These are phyloP conservation scores for Gasterosteus aculeatus DNA, from an alignment of 2,113 vertebrate genomes.

Conservation along the genomic window DNA sequence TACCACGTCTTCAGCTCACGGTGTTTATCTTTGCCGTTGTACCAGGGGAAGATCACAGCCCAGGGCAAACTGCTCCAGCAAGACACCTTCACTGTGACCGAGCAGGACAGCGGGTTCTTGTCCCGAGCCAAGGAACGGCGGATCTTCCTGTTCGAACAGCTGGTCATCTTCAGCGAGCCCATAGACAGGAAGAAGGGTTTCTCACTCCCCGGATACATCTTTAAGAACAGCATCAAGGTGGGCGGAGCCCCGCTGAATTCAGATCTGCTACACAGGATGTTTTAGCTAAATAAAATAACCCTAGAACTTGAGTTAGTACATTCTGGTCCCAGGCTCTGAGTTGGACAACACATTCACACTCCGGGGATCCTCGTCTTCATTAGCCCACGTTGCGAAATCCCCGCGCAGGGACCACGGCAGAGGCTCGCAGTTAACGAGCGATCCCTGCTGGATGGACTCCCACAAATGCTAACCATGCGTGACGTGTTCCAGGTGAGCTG, in stretches of 20 bases:
- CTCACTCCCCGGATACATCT: conserved; percentile 86
- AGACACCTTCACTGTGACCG: conserved; percentile 88
- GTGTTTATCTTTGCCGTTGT: conserved; percentile 14
- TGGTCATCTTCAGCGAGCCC: conserved; percentile 92
- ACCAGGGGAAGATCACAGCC: conserved; percentile 91
- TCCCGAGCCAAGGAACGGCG: conserved; percentile 88
- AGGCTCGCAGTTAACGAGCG: conserved; percentile 42
- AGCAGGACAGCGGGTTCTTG: conserved; percentile 87
- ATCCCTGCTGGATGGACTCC: conserved; percentile 23
- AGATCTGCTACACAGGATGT: background rate
- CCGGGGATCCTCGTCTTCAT: background rate
- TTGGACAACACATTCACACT: conserved; percentile 37
- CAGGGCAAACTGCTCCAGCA: conserved; percentile 93
- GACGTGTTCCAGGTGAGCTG: conserved; percentile 87
- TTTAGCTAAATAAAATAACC: conserved; percentile 6
- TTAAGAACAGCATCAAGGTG: conserved; percentile 94
- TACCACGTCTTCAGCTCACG: conserved; percentile 27
- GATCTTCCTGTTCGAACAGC: conserved; percentile 93
- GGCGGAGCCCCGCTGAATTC: conserved; percentile 3
- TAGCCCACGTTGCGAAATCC: conserved; percentile 47
- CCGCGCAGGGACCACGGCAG: conserved; percentile 20
- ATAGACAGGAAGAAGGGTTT: conserved; percentile 90
- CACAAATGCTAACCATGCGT: conserved; percentile 55
- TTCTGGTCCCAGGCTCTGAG: conserved; percentile 6
- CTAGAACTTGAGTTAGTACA: background rate